Evolutionary conservation across 2,888 invertebrate species (phyloP).

Genomic region (Chaitophorus viminalis): DNA sequence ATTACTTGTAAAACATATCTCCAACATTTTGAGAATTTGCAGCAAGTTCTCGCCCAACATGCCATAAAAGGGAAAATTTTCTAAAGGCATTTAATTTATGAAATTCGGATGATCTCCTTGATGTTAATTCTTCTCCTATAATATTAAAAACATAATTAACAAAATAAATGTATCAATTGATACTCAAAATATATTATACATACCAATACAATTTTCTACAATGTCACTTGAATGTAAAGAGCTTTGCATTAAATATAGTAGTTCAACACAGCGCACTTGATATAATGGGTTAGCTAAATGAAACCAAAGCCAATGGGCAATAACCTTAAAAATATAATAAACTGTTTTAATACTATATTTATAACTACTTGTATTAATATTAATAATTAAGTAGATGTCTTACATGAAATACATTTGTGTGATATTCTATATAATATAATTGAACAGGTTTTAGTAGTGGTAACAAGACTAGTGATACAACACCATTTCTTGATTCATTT

Average conservation of each 20-base stretch:
- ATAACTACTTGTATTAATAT: no score
- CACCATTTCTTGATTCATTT: constrained; percentile 68
- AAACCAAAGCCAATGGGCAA: constrained; percentile 79
- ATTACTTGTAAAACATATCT: constrained; percentile 72
- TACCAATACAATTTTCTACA: constrained; percentile 73
- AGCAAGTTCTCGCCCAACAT: constrained; percentile 76
- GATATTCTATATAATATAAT: constrained; percentile 75
- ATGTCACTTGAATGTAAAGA: constrained; percentile 72
- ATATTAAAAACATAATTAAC: background rate
- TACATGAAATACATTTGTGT: constrained; percentile 77
- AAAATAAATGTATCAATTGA: background rate
- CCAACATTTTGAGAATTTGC: constrained; percentile 67
- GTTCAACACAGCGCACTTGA: constrained; percentile 74
- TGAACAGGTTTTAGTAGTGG: constrained; percentile 77
- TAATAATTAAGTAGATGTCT: constrained; percentile 61
- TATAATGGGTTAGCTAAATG: constrained; percentile 73
- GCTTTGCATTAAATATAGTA: constrained; percentile 83
- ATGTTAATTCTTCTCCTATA: constrained; percentile 63
- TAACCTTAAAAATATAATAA: constrained; percentile 68
- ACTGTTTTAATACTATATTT: background rate
- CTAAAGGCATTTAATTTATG: constrained; percentile 73
- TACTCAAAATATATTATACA: constrained; percentile 48
- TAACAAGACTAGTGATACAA: constrained; percentile 76
- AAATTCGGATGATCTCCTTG: constrained; percentile 59
- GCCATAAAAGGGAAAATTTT: constrained; percentile 78